phyloP scores from a whole-genome alignment of 64 coral and sea anemone species.

The Anthopleura sola region DNA sequence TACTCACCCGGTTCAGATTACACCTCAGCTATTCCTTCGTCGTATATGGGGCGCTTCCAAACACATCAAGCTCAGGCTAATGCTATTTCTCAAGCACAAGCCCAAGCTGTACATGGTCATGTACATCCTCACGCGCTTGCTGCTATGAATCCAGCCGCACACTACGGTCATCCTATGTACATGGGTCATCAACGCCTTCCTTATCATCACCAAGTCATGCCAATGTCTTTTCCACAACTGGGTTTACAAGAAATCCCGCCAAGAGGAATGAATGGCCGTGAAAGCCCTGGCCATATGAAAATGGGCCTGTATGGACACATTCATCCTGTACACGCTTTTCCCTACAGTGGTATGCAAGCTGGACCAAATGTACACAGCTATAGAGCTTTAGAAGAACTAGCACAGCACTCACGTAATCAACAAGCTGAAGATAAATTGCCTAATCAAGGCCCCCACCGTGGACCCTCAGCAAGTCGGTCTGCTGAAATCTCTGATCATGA shows the following conservation, averaged over 20 bases:
- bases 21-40: conserved; percentile 31
- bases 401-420: background rate
- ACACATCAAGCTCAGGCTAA: conserved; percentile 34
- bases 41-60: conserved; percentile 37
- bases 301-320: conserved; percentile 34
- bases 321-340: conserved; percentile 31
- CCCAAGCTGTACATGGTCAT: conserved; percentile 34
- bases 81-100: conserved; percentile 11
- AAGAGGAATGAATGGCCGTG: conserved; percentile 40
- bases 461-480: background rate
- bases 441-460: conserved; percentile 4
- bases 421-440: conserved; percentile 23
- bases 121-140: conserved; percentile 47
- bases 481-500: conserved; percentile 59
- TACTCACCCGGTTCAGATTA: conserved; percentile 59
- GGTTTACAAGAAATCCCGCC: conserved; percentile 17
- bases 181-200: conserved; percentile 30
- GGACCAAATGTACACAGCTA: conserved; percentile 28
- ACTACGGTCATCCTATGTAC: conserved; percentile 56
- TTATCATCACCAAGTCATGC: conserved; percentile 44
- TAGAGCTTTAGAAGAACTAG: conserved; percentile 36
- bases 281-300: conserved; percentile 29
- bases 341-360: conserved; percentile 14
- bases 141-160: conserved; percentile 34
- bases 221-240: conserved; percentile 27